Conservation (phyloP, 2,888 invertebrate species). For the Platypus cylindrus region DNA sequence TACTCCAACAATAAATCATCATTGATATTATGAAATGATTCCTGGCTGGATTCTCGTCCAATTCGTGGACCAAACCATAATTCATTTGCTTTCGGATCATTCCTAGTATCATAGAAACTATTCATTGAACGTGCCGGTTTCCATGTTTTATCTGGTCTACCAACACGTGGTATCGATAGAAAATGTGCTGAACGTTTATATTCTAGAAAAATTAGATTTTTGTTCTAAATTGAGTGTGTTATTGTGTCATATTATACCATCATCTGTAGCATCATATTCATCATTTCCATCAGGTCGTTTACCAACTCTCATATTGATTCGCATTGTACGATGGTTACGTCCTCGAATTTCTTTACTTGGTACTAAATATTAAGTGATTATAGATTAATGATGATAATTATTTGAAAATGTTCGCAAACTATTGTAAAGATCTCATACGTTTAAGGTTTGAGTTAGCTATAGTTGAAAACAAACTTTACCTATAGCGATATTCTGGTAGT, state of each 20-base stretch:
- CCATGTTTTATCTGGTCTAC: slow-evolving; percentile 11
- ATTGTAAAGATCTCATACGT: too few species aligned
- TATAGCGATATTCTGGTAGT: too few species aligned
- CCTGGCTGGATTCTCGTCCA: slow-evolving; percentile 10
- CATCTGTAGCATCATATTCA: slow-evolving; percentile 9
- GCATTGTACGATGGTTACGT: slow-evolving; percentile 11
- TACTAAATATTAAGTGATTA: too few species aligned
- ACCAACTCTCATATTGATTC: slow-evolving; percentile 13
- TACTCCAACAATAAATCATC: too few species aligned
- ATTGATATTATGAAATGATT: too few species aligned
- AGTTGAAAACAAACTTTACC: too few species aligned
- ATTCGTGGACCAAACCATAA: slow-evolving; percentile 15
- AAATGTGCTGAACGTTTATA: slow-evolving; percentile 11
- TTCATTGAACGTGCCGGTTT: slow-evolving; percentile 3
- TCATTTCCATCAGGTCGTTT: slow-evolving; percentile 9
- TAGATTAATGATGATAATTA: too few species aligned
- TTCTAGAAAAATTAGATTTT: slow-evolving; percentile 8
- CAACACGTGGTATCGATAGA: slow-evolving; percentile 9
- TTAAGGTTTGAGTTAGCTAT: too few species aligned
- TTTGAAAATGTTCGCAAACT: too few species aligned
- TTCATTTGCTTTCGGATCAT: slow-evolving; percentile 13
- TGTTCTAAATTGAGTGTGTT: too few species aligned
- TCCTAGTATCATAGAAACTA: slow-evolving; percentile 10
- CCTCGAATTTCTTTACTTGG: slow-evolving; percentile 11
- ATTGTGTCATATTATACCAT: too few species aligned